Conservation (phyloP, 2,113 vertebrate species). For the Neolamprologus devosi region DNA sequence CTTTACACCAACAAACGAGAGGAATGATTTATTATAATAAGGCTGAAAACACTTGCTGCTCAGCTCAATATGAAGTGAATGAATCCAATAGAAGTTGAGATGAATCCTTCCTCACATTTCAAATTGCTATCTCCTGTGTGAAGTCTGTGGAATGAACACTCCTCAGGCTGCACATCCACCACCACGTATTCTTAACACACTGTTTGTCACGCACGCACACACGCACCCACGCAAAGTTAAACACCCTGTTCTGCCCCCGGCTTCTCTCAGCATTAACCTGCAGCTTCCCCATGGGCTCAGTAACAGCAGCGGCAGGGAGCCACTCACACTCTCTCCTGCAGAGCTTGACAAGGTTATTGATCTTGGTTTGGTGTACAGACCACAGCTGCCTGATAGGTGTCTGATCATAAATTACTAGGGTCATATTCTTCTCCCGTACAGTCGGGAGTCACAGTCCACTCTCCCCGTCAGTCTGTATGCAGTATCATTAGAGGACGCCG, state of each 20-base stretch:
- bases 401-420: not conserved
- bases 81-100: not conserved
- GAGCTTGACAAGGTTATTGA: conserved; percentile 19
- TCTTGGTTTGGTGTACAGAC: not conserved
- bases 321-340: not conserved
- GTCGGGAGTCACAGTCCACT: not conserved
- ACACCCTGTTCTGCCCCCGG: not conserved
- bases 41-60: not conserved
- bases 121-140: conserved; percentile 3
- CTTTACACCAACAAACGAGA: not conserved
- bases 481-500: not conserved
- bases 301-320: not conserved
- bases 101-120: not conserved
- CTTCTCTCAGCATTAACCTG: not conserved
- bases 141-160: not conserved
- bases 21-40: not conserved
- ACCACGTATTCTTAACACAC: not conserved
- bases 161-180: not conserved
- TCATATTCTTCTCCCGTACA: not conserved
- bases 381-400: conserved; percentile 2
- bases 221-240: not conserved
- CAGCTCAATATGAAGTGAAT: not conserved
- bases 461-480: not conserved
- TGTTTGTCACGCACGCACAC: not conserved
- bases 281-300: not conserved